Evolutionary conservation across 2,113 vertebrate species (phyloP), one percentile per base, ranked within the genome.

Genomic region (Megaleporinus macrocephalus): DNA sequence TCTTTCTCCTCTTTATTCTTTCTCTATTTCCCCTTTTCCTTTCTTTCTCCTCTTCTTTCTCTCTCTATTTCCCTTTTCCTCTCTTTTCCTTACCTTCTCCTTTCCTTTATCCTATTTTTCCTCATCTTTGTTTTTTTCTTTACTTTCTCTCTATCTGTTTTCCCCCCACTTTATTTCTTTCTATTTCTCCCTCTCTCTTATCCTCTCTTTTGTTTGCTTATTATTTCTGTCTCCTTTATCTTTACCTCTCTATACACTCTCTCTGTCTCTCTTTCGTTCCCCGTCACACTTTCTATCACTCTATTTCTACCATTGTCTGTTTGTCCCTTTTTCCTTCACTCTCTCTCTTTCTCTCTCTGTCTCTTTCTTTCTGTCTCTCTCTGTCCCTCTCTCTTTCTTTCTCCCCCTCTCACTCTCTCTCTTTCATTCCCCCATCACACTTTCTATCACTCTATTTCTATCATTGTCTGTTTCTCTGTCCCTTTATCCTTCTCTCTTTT

Each of bases 21-120:
- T 79, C 26, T 75, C 20, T 78, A 30, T 59, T 84, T 70, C 78
- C 55, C 4, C n/a, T 76, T 81, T 88, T 12, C 12, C 47, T 49
- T 2, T 13, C 47, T 15, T 10, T 49, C 14, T 15, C 47, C 12
- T 12, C 12, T 10, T 49, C 47, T 13, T 10, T 49, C 47, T 49
- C 1, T 15, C 14, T 1, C 47, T 15, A 22, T 22, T 12, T 10
- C 22, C 57, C 20, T 7, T 5, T 61, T 12, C 24, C 15, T 14
- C 62, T 18, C 27, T 57, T 5, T 51, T 24, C 3, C 44, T 55
- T 49, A 55, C 27, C 47, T 36, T 75, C 73, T 76, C 14, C 27
- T 9, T 27, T 22, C 73, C 59, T 78, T 27, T 49, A 18, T 79
- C 27, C 16, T 75, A 36, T 53, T 84, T 72, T 76, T 62, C 3